These are phyloP conservation scores for Molanna angustata DNA, from an alignment of 2,888 invertebrate genomes.

Conservation along the genomic window DNA sequence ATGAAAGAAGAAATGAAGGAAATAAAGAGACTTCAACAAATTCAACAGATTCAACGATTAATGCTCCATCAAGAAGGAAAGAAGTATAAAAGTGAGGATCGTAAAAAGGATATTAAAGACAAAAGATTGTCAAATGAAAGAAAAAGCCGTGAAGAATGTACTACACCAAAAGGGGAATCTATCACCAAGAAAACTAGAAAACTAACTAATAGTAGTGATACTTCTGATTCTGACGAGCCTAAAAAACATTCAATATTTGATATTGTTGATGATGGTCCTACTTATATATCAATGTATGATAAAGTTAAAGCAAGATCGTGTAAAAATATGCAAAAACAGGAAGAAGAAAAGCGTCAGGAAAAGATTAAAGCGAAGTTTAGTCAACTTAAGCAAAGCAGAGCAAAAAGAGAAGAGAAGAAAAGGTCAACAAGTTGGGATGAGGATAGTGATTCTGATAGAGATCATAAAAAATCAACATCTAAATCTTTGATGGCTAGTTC, in stretches of 20 bases:
- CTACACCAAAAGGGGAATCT: constrained; percentile 46
- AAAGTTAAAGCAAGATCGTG: constrained; percentile 93
- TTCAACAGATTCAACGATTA: constrained; percentile 53
- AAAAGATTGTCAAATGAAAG: constrained; percentile 54
- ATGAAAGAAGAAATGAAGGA: constrained; percentile 57
- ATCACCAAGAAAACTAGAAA: constrained; percentile 45
- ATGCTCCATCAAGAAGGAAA: constrained; percentile 49
- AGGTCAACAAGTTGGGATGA: constrained; percentile 87
- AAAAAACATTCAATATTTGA: constrained; percentile 91
- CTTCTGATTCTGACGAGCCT: constrained; percentile 75
- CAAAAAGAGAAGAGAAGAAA: constrained; percentile 86
- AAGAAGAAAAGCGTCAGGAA: constrained; percentile 81
- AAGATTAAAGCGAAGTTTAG: constrained; percentile 89
- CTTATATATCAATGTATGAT: constrained; percentile 96
- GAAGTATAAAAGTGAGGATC: constrained; percentile 48
- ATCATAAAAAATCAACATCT: constrained; percentile 42
- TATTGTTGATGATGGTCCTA: constrained; percentile 83
- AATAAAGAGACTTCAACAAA: constrained; percentile 53
- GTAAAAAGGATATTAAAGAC: constrained; percentile 48
- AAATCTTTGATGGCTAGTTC: constrained; percentile 54
- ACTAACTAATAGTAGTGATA: constrained; percentile 59
- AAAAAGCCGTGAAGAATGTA: constrained; percentile 51
- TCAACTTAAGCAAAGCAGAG: constrained; percentile 82
- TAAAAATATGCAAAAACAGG: constrained; percentile 90
- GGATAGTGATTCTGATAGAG: constrained; percentile 70